Evolutionary conservation across 53 echinoderm and acorn worm genomes (phyloP).

Genomic region (Zoroaster sp.): DNA sequence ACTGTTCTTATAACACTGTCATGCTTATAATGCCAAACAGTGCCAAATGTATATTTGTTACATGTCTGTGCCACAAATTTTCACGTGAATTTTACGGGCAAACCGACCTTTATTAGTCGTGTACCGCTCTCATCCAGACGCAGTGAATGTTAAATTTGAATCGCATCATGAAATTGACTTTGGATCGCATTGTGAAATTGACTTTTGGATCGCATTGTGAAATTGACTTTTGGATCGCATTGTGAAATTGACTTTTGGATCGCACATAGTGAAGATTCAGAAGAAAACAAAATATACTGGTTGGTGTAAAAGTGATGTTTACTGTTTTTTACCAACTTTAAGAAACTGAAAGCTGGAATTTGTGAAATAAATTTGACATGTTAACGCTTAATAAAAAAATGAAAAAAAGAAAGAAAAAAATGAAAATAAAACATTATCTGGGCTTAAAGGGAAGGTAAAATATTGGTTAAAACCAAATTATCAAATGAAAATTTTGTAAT

Average conservation of each 20-base stretch:
- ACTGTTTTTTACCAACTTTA: background rate
- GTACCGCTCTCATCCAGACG: background rate
- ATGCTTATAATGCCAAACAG: background rate
- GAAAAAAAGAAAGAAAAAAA: background rate
- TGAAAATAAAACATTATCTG: too few species aligned
- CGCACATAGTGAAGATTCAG: too few species aligned
- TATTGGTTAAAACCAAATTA: too few species aligned
- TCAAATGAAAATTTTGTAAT: too few species aligned
- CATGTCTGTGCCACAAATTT: background rate
- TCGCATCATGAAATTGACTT: background rate
- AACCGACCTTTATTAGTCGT: background rate
- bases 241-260: background rate
- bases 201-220: background rate
- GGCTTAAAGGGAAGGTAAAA: too few species aligned
- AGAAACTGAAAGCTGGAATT: background rate
- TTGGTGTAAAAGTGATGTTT: background rate
- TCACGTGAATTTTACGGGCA: background rate
- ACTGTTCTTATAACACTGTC: too few species aligned
- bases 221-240: background rate
- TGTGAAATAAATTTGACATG: background rate
- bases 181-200: background rate
- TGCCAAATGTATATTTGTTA: background rate
- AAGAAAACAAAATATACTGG: background rate
- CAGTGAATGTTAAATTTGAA: background rate
- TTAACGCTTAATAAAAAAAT: background rate